phyloP scores from a whole-genome alignment of 2,888 invertebrate species.

The Mamestra brassicae region DNA sequence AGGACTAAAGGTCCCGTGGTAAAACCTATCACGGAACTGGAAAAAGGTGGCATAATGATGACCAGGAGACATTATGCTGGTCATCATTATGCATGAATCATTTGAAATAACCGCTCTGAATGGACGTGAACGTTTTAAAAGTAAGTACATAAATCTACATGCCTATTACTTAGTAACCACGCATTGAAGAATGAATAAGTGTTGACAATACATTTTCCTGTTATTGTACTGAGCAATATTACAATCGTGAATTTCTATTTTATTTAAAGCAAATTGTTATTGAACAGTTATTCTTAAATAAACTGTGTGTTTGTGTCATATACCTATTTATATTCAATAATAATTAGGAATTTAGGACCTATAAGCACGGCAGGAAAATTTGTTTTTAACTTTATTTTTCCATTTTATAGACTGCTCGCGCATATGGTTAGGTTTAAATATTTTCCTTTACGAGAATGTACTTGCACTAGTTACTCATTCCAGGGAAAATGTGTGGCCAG shows the following conservation, averaged over 20 bases:
- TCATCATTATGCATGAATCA: too few species aligned
- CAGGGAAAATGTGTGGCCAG: too few species aligned
- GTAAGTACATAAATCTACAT: constrained; percentile 10
- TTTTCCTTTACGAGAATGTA: too few species aligned
- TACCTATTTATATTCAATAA: constrained; percentile 17
- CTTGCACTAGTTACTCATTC: too few species aligned
- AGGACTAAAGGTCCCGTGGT: neutral
- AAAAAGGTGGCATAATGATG: neutral
- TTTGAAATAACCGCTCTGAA: neutral
- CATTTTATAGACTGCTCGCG: too few species aligned
- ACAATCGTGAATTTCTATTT: constrained; percentile 30
- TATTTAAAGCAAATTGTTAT: constrained; percentile 26
- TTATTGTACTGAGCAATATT: constrained; percentile 36
- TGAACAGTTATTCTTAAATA: constrained; percentile 1
- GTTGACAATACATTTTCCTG: constrained; percentile 46
- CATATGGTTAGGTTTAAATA: neutral
- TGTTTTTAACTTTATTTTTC: neutral
- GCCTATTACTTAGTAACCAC: neutral
- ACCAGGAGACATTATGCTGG: neutral
- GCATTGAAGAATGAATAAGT: constrained; percentile 40
- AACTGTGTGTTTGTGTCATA: neutral
- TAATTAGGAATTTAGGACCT: too few species aligned
- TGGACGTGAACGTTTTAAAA: constrained; percentile 1
- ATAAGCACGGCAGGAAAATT: constrained; percentile 3
- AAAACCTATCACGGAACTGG: neutral